Base-by-base conservation (phyloP, 2,888 invertebrate species). In the Rugalucina vietnamica region DNA sequence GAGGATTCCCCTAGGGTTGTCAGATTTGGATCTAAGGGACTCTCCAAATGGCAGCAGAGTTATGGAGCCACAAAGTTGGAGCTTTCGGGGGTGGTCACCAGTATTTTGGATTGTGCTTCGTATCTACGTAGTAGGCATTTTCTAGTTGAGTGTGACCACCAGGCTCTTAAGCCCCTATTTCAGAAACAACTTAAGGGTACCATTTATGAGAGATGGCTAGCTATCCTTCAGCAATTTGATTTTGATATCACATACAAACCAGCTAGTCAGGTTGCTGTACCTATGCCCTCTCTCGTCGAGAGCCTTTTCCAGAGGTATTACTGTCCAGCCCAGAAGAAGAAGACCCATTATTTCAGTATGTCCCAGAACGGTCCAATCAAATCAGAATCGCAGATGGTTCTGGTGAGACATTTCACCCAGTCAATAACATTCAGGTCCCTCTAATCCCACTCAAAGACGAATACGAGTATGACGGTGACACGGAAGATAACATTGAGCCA, bases 81-180 rank as follows among this genome's bases (percentile, higher is more conserved):
- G 43, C 43, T 84, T 12, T 50, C 77, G 18, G 76, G 76, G 10
- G 54, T 81, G 69, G 70, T 75, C 3, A 71, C 76, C n/a, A 76
- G 76, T 14, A 49, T 81, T 3, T n/a, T 81, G 14, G 76, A 81
- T 24, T 76, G 81, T 71, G 60, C 76, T 2, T 37, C 76, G 12
- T 81, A 81, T n/a, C 12, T 71, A 12, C 39, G 49, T 0, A 65
- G 76, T 24, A 32, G 32, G 1, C 65, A 79, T 37, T 75, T 82
- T 54, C 57, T 74, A 12, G 76, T 76, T 34, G 76, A 79, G n/a
- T 81, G 82, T 75, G 82, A 82, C 36, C 75, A 82, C 37, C 79
- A 82, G 36, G 76, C 76, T 18, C n/a, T 65, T 65, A 18, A 65
- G 70, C n/a, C 71, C 57, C 12, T 27, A 49, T 34, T 81, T 79